Base-by-base conservation (phyloP, 2,888 invertebrate species). In the Xestia sexstrigata region DNA sequence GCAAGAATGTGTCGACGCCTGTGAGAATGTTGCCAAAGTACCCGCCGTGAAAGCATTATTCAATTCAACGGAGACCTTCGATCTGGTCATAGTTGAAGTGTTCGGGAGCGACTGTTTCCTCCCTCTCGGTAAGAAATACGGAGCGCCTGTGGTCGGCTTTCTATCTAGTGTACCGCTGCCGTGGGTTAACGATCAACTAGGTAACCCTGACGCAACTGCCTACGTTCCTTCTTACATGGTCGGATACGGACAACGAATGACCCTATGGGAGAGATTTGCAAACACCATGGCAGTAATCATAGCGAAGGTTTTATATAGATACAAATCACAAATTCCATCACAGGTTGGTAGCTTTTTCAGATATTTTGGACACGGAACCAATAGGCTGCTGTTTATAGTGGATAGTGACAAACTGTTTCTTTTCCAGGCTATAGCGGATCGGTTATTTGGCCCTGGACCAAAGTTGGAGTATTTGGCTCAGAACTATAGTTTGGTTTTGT, bases 21-120 rank as follows among this genome's bases (percentile, higher is more conserved):
- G 97, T 85, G 95, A 96, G 26, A 93, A 91, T 4, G 95, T 96
- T 6, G 94, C 96, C 2, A 92, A 92, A 79, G 91, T 95, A 72
- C 95, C 95, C 8, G 92, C 94, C 39, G 93, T 97, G 0, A 93
- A 91, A 80, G 92, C 93, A 0, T 87, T 97, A 20, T 89, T 96
- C 1, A 94, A 95, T 84, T 95, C 96, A 2, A 90, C 95, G 11
- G 89, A 91, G 30, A 89, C 88, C 0, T 97, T 94, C 82, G 97
- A 97, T 77, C 83, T 97, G 83, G 91, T 97, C 9, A 95, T 97
- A 70, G 94, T 96, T 2, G 96, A 96, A 91, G 95, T 97, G 8
- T 97, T 97, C 82, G 97, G 97, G 13, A 96, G 97, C 30, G 97
- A 97, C 85, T 97, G 97, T 81, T 97, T 97, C 77, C 93, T 97